These are phyloP conservation scores for Carposina sasakii DNA, from an alignment of 1,140 invertebrate species.

Conservation along the genomic window DNA sequence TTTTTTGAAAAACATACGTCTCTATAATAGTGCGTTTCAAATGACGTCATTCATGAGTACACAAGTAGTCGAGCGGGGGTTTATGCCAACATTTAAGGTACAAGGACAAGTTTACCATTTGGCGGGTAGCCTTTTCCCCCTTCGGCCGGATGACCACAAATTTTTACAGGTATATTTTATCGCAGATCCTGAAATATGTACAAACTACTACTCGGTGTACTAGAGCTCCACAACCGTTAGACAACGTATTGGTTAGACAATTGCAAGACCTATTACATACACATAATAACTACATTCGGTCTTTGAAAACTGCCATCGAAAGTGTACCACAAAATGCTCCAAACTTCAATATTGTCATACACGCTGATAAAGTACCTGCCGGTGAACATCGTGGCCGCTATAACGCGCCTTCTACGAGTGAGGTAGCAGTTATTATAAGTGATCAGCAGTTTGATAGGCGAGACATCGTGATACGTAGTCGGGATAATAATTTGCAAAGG, in stretches of 20 bases:
- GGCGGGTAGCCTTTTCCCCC: conserved; percentile 40
- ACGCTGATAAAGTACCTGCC: conserved; percentile 32
- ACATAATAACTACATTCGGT: no score
- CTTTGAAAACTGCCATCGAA: no score
- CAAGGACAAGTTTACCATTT: conserved; percentile 63
- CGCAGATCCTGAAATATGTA: no score
- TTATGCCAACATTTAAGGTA: conserved; percentile 52
- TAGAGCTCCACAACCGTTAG: no score
- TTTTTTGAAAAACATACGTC: conserved; percentile 20
- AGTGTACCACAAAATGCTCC: no score
- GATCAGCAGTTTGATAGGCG: conserved; percentile 31
- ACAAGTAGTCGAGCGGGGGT: conserved; percentile 29
- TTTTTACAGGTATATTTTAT: conserved; percentile 50
- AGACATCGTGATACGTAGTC: conserved; percentile 15
- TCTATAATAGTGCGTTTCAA: conserved; percentile 43
- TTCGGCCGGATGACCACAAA: conserved; percentile 26
- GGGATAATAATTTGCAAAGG: conserved; percentile 19
- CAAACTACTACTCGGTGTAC: no score
- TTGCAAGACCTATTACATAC: no score
- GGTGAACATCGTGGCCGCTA: conserved; percentile 55
- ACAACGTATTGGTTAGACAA: no score
- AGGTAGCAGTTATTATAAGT: conserved; percentile 56
- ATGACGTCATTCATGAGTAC: conserved; percentile 49
- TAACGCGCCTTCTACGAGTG: conserved; percentile 54
- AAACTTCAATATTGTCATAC: no score